Base-by-base conservation (phyloP, 2,888 invertebrate species). In the Leptinotarsa peninsularis region DNA sequence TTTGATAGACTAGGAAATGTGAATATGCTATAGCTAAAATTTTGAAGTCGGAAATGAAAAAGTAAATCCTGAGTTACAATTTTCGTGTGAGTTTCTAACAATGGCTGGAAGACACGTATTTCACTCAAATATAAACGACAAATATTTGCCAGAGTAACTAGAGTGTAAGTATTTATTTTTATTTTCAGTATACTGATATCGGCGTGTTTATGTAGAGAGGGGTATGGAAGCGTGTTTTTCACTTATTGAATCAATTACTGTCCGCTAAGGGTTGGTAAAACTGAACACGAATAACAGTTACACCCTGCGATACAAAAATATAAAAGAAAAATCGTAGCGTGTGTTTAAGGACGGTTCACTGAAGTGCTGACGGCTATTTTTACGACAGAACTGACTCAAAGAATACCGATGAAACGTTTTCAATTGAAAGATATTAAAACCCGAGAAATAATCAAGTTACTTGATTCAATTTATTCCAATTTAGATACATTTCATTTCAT, bases 181-280 rank as follows among this genome's bases (percentile, higher is more conserved):
- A 84, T 85, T 85, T 83, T 83, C 77, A 83, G 82, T 82, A 77
- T 80, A 81, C 82, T 83, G 84, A 86, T 86, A 87, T 86, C 86
- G 84, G 85, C 84, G 82, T 85, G 85, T 86, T 72, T 72, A 67
- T 52, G 52, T 33, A 63, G 63, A n/a, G 63, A 43, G 84, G 84
- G 83, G 82, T 84, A 82, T 81, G 76, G 78, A 81, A 81, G 83
- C 88, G 88, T 88, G 88, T 87, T 88, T 88, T 86, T 84, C 85
- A 82, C 86, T 87, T 87, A 88, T 88, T 88, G 88, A 88, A 88
- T 88, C 88, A 88, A 88, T 88, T 88, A 88, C 84, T 86, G 85
- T 84, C 86, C 87, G 86, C 87, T 85, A 86, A 87, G 87, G 87
- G 87, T 86, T 86, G 86, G 87, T 85, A 87, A 86, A 86, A 86